Evolutionary conservation across 2,113 vertebrate species (phyloP), one percentile per base, ranked within the genome.

Genomic region (Mormyrus iriodes): DNA sequence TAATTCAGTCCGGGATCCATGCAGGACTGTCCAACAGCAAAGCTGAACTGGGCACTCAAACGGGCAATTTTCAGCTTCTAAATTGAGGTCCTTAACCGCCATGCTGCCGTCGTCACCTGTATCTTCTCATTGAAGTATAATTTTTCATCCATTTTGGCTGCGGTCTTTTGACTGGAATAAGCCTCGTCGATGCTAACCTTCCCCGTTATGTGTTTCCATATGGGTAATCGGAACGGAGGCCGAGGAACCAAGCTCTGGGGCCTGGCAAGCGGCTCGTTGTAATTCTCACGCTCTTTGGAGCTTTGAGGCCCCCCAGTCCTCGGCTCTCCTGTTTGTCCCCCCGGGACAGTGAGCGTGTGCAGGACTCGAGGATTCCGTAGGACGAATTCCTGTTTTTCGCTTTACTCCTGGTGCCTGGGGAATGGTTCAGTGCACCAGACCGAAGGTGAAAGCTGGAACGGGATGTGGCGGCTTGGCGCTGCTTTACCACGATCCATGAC

Each of bases 231-330:
- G 27, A 84, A 53, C 55, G 24, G 31, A 35, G 9, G 51, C 31
- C 7, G 39, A 13, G 39, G 31, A 44, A 19, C 48, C n/a, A 79
- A 19, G 76, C 39, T 88, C 89, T 27, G 31, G 90, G 88, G 85
- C 79, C 79, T 91, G 92, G 89, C 90, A 69, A 4, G 0, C 27
- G 19, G 49, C 84, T n/a, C 17, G 3, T 31, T 55, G 48, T 69
- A 46, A 73, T 58, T 79, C 53, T 87, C 76, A 55, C 31, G 65
- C 55, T 90, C 83, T 55, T 53, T 55, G 21, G 12, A 51, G 13
- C 76, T 49, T 61, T 17, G 4, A 48, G 53, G 35, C 15, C 13
- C 13, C 39, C 31, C 13, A 35, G 2, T 44, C 88, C 88, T 85
- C 12, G 3, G n/a, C 52, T 5, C 44, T 85, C 76, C 49, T 42